Conservation (phyloP, 2,113 vertebrate species). For the Odobenus rosmarus region DNA sequence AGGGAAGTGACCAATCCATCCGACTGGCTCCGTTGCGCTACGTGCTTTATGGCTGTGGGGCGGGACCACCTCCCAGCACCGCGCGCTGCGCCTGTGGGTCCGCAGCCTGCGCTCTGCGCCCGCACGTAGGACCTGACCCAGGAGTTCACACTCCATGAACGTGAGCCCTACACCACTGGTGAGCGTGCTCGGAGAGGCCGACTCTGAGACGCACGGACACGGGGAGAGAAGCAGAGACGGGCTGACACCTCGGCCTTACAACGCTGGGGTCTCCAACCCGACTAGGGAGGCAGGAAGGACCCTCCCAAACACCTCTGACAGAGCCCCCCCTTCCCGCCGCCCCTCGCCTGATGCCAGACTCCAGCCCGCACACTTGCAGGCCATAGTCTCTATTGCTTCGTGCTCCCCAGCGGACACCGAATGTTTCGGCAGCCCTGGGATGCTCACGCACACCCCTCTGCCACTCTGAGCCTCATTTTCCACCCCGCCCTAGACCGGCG, state of each 20-base stretch:
- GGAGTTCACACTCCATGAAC: background rate
- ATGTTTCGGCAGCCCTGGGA: background rate
- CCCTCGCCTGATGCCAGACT: background rate
- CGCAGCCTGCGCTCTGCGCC: background rate
- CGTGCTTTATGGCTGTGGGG: background rate
- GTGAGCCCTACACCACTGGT: background rate
- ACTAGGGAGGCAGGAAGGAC: background rate
- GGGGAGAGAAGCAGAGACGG: background rate
- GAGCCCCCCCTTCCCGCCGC: background rate
- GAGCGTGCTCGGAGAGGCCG: background rate
- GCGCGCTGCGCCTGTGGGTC: fast-evolving
- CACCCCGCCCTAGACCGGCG: too few species aligned
- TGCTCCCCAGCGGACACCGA: too few species aligned
- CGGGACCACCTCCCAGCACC: background rate
- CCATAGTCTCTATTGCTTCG: fast-evolving
- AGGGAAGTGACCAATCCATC: background rate
- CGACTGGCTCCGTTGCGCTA: too few species aligned
- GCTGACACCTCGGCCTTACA: background rate
- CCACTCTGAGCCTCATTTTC: background rate
- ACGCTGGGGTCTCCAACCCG: background rate
- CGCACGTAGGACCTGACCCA: background rate
- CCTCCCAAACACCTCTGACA: background rate
- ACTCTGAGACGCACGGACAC: background rate
- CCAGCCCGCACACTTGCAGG: background rate
- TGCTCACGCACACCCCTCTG: fast-evolving